A percentile compares a stretch with the other conserved stretches of the same genome.
Conservation (phyloP, 2,888 invertebrate species). For the Dromius quadrimaculatus region DNA sequence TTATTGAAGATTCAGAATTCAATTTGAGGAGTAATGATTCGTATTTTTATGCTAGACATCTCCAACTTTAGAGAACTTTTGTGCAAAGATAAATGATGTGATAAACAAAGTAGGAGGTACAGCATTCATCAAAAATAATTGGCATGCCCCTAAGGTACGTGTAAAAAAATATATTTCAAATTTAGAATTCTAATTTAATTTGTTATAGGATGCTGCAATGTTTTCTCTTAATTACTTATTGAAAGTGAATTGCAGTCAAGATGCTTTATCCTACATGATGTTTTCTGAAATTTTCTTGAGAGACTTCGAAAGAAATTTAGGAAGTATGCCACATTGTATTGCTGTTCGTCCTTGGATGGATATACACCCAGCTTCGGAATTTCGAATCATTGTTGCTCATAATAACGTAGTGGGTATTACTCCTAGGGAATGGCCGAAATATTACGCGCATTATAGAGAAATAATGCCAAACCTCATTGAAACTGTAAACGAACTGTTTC, state of each 20-base stretch:
- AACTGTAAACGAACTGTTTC: conserved; percentile 60
- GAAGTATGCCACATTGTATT: conserved; percentile 59
- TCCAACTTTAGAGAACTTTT: background rate
- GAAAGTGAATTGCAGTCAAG: conserved; percentile 61
- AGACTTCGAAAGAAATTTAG: conserved; percentile 60
- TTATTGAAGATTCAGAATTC: background rate
- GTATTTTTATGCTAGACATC: conserved; percentile 41
- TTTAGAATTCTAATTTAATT: background rate
- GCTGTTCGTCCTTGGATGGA: conserved; percentile 63
- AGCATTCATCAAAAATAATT: conserved; percentile 64
- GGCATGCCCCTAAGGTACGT: conserved; percentile 64
- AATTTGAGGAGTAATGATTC: background rate
- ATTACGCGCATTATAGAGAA: conserved; percentile 62
- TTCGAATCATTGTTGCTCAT: conserved; percentile 64
- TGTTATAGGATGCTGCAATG: conserved; percentile 63
- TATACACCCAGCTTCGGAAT: conserved; percentile 65
- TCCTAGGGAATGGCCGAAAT: conserved; percentile 65
- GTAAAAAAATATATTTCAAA: too few species aligned
- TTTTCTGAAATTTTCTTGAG: conserved; percentile 61
- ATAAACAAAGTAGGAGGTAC: conserved; percentile 20
- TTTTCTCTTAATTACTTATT: conserved; percentile 63
- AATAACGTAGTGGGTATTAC: conserved; percentile 62
- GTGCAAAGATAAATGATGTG: background rate
- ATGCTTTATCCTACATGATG: conserved; percentile 61
- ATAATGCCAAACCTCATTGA: conserved; percentile 62